Evolutionary conservation across 2,797 vertebrate species (phyloP), one percentile per base, ranked within the genome.

Genomic region (Smutsia gigantea): DNA sequence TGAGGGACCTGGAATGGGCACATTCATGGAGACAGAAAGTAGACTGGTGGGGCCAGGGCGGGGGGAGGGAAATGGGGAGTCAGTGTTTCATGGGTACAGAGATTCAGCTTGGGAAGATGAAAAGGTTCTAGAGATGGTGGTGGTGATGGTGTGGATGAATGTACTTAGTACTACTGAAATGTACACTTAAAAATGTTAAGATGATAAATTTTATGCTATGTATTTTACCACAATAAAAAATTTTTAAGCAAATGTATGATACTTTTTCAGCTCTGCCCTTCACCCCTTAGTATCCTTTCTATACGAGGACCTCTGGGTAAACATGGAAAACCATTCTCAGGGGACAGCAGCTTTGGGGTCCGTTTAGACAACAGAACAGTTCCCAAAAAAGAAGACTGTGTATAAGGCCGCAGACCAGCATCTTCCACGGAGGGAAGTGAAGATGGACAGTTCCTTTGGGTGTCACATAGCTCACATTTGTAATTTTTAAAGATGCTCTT

Each of bases 111-210:
- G 14, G 77, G 39, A 66, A 87, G 63, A n/a, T 51, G 17, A 68
- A 19, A 49, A 34, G 8, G n/a, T 31, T 51, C n/a, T 59, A 2
- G 37, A 53, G n/a, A 34, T 25, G 39, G 27, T 17, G 6, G 17
- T n/a, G 18, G 69, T 37, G 29, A n/a, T 1, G 4, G 0, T 5
- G 39, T 12, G 11, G 2, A 37, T 15, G 31, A 68, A 3, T 2
- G 0, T 15, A 6, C 7, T 12, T 29, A 14, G 18, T 17, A 15
- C 51, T 59, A 51, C 27, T 21, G 39, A 19, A 61, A 83, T 8
- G 49, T 0, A 34, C 25, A 2, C 18, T 39, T 61, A 64, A 15
- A 59, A 34, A 15, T 0, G 7, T 18, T 13, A 25, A 46, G 39
- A 37, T 1, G 23, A 39, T 42, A 29, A 21, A 13, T 59, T 39